phyloP scores from a whole-genome alignment of 2,888 invertebrate species.

The Auanema freiburgensis region DNA sequence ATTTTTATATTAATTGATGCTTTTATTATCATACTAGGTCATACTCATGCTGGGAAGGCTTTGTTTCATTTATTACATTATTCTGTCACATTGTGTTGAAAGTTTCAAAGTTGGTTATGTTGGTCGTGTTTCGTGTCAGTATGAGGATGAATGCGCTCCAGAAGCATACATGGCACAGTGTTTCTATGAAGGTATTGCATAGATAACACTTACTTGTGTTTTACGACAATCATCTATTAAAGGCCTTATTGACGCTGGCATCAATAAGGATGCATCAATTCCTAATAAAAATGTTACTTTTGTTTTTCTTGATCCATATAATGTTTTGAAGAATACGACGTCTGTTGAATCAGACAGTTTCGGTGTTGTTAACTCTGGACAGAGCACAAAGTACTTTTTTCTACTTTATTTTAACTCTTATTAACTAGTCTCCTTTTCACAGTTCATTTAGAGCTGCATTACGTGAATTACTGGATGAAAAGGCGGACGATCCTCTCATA shows the following conservation, averaged over 20 bases:
- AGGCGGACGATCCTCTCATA: slow-evolving; percentile 17
- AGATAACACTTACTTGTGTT: not conserved
- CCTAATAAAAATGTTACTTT: not conserved
- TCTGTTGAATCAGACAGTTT: not conserved
- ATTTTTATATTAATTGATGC: too few relatives aligned
- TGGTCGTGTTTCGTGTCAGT: not conserved
- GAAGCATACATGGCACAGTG: slow-evolving; percentile 27
- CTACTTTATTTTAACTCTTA: too few relatives aligned
- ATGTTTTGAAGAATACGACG: not conserved
- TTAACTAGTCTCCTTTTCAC: slow-evolving; percentile 7
- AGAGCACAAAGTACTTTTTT: not conserved
- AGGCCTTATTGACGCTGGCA: not conserved
- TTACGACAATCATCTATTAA: too few relatives aligned
- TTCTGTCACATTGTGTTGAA: too few relatives aligned
- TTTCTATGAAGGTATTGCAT: slow-evolving; percentile 26
- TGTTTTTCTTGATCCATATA: not conserved
- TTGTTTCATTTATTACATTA: too few relatives aligned
- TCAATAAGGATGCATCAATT: not conserved
- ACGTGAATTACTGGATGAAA: slow-evolving; percentile 19
- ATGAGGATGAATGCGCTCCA: slow-evolving; percentile 23
- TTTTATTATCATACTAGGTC: too few relatives aligned
- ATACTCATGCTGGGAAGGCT: too few relatives aligned
- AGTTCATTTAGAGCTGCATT: slow-evolving; percentile 25
- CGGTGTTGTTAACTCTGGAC: not conserved
- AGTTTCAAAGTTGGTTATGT: not conserved